Evolutionary conservation across 2,888 invertebrate species (phyloP).

Genomic region (Eupithecia exiguata): DNA sequence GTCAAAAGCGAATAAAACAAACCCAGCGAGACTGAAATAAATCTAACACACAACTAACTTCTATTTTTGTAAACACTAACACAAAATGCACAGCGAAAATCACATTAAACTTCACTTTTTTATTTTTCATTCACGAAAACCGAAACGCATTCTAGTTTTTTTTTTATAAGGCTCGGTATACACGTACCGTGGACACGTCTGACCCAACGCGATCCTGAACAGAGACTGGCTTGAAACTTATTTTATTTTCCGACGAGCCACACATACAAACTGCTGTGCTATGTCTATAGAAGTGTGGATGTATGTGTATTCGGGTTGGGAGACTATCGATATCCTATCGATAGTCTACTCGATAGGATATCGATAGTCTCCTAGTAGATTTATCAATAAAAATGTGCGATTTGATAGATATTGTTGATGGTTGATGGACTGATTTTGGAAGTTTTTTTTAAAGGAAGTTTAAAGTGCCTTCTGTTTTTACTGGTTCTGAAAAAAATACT

Average conservation of each 20-base stretch:
- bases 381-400: constrained; percentile 11
- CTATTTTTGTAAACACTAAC: constrained; percentile 38
- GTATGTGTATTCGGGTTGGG: constrained; percentile 43
- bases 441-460: not conserved
- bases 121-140: constrained; percentile 33
- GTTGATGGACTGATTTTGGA: not conserved
- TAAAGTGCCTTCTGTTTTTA: too few species aligned
- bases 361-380: too few species aligned
- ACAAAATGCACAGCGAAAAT: constrained; percentile 60
- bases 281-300: constrained; percentile 32
- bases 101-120: constrained; percentile 31
- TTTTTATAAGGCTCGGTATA: constrained; percentile 45
- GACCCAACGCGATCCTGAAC: constrained; percentile 49
- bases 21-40: constrained; percentile 66
- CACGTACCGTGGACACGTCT: constrained; percentile 71
- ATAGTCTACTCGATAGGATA: too few species aligned
- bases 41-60: constrained; percentile 46
- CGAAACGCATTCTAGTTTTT: constrained; percentile 48
- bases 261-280: constrained; percentile 28
- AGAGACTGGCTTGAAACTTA: constrained; percentile 50
- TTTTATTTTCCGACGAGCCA: constrained; percentile 67
- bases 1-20: constrained; percentile 44
- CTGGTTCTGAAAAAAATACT: too few species aligned
- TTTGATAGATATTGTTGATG: too few species aligned
- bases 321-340: constrained; percentile 22